phyloP scores from a whole-genome alignment of 2,888 invertebrate species.

The Tetropium fuscum region DNA sequence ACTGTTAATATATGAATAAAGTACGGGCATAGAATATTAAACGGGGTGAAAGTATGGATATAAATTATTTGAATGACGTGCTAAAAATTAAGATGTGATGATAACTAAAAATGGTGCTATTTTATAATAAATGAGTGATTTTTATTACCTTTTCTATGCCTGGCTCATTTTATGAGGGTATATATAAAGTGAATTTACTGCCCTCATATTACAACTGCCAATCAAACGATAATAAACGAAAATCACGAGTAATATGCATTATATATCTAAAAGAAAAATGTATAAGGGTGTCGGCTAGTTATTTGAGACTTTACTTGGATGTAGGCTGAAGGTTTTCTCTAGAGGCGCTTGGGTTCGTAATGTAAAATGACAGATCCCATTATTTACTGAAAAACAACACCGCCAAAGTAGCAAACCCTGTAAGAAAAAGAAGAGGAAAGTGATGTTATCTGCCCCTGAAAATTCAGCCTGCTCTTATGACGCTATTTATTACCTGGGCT shows the following conservation, averaged over 20 bases:
- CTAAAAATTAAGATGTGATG: no score
- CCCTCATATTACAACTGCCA: conserved; percentile 28
- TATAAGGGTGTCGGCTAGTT: conserved; percentile 39
- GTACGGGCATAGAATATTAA: no score
- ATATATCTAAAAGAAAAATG: conserved; percentile 41
- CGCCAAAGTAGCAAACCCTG: conserved; percentile 64
- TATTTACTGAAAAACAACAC: conserved; percentile 67
- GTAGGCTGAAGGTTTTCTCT: conserved; percentile 53
- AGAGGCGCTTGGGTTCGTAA: conserved; percentile 60
- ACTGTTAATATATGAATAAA: no score
- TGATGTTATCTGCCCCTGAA: conserved; percentile 57
- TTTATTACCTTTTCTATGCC: no score
- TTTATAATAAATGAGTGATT: no score
- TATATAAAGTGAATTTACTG: conserved; percentile 25
- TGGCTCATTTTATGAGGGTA: no score
- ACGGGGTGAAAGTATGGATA: no score
- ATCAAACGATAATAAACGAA: conserved; percentile 34
- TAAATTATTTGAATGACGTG: no score
- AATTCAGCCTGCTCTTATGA: conserved; percentile 56
- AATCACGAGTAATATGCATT: conserved; percentile 38
- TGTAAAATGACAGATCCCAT: conserved; percentile 68
- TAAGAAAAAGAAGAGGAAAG: conserved; percentile 62
- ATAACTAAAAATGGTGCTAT: no score
- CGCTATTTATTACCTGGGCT: conserved; percentile 49
- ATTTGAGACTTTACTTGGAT: conserved; percentile 46